Evolutionary conservation across 2,113 vertebrate species (phyloP).

Genomic region (Shinisaurus crocodilurus): DNA sequence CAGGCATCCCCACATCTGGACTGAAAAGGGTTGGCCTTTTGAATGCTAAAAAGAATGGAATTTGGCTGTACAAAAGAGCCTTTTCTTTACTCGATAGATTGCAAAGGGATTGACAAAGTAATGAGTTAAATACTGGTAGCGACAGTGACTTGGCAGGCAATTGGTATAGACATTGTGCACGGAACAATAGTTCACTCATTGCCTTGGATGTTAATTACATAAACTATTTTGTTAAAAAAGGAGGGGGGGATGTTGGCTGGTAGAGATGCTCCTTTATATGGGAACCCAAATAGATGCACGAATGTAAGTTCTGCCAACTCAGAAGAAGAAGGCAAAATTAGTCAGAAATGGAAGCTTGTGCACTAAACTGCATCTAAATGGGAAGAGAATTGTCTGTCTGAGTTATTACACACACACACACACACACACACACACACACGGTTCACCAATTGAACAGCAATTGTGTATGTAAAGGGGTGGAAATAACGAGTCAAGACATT

Average conservation of each 20-base stretch:
- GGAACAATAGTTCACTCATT: slow-evolving; percentile 41
- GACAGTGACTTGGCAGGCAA: slow-evolving; percentile 52
- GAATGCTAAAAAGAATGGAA: slow-evolving; percentile 25
- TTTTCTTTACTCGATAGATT: slow-evolving; percentile 42
- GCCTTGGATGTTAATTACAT: slow-evolving; percentile 34
- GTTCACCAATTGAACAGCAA: not conserved
- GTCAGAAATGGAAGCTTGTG: not conserved
- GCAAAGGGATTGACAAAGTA: slow-evolving; percentile 39
- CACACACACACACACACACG: no score
- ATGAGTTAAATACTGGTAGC: slow-evolving; percentile 52
- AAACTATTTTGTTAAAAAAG: slow-evolving; percentile 5
- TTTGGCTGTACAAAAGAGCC: slow-evolving; percentile 15
- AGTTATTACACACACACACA: rapidly evolving
- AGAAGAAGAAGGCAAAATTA: not conserved
- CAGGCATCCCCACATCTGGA: not conserved
- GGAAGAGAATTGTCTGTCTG: rapidly evolving
- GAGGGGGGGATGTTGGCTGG: not conserved
- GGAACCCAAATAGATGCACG: slow-evolving; percentile 7
- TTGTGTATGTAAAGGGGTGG: no score
- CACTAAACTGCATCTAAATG: not conserved
- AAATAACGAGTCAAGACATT: no score
- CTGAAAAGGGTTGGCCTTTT: slow-evolving; percentile 34
- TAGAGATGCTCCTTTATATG: slow-evolving; percentile 34
- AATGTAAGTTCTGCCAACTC: not conserved
- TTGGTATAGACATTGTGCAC: slow-evolving; percentile 20